Evolutionary conservation across 2,113 vertebrate genomes (phyloP).

Genomic region (Guaruba guarouba): DNA sequence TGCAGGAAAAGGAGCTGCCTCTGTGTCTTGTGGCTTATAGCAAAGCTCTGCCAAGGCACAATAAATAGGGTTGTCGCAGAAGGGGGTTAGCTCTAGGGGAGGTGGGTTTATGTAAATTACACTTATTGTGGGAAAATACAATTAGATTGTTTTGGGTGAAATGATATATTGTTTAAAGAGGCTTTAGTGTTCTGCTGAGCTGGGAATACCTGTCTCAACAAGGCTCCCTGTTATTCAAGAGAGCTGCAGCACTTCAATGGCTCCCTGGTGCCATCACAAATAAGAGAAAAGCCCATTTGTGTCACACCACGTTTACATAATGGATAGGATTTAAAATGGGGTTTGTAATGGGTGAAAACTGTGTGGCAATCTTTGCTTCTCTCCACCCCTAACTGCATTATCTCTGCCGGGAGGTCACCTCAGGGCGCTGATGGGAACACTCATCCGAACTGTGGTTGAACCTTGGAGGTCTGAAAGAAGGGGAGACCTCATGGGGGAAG

Average conservation of each 20-base stretch:
- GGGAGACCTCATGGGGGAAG: neutral
- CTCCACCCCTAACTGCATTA: neutral
- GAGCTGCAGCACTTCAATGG: neutral
- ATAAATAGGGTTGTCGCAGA: neutral
- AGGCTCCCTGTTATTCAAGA: neutral
- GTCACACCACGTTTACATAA: neutral
- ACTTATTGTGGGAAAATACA: neutral
- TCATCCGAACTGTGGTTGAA: neutral
- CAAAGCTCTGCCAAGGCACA: neutral
- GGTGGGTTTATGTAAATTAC: neutral
- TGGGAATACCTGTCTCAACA: slow-evolving; percentile 3
- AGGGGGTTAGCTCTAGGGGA: neutral
- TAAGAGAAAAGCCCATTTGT: slow-evolving; percentile 19
- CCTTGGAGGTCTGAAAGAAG: neutral
- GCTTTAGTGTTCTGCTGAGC: neutral
- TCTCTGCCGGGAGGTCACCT: neutral
- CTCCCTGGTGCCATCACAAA: neutral
- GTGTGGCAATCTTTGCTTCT: neutral
- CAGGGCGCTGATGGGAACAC: neutral
- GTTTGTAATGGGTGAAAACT: neutral
- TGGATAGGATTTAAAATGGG: neutral
- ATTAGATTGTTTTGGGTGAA: neutral
- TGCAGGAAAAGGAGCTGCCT: neutral
- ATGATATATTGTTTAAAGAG: neutral
- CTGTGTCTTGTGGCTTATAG: neutral